Base-by-base conservation (phyloP, 2,113 vertebrate species). In the Pagrus major region DNA sequence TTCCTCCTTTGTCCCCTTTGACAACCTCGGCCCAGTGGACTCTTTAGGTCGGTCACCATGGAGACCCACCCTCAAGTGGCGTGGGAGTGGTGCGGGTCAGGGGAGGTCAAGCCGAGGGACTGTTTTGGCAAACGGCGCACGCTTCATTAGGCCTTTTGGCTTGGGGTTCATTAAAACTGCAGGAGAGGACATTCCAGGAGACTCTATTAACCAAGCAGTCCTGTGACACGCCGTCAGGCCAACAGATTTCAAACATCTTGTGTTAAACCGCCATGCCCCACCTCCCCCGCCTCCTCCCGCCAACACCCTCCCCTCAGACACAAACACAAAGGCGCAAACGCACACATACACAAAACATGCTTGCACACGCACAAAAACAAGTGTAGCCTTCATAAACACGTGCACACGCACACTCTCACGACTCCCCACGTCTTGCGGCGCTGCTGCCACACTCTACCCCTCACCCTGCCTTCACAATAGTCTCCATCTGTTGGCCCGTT, bases 101-200 rank as follows among this genome's bases (percentile, higher is more conserved):
- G 39, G 54, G 80, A 84, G 91, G 92, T 93, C 92, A 91, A 79
- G 75, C 77, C 25, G 78, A 86, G 89, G 87, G 88, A 87, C 80
- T 92, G 89, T 93, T 93, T 90, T 90, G 91, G 91, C 86, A 85
- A 92, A 90, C 83, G 47, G 81, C 91, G 86, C 92, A 94, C 64
- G 92, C 90, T 93, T 94, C 93, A 94, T 94, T 94, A 93, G 90
- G 86, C 87, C 91, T 93, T 94, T 95, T 94, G 89, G 91, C 73
- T 89, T 60, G 74, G 87, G 89, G 90, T 94, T 95, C 94, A 95
- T 94, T 95, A 94, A 95, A 95, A 91, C 90, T 80, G 88, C 91
- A 93, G 92, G 92, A 94, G 87, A 88, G 84, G 82, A 93, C 94
- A 94, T 94, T 95, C 94, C 93, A 92, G 83, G 90, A 90, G 89